Base-by-base conservation (phyloP, 35 echinoderm and acorn worm genomes). In the Nesometra sesokonis region DNA sequence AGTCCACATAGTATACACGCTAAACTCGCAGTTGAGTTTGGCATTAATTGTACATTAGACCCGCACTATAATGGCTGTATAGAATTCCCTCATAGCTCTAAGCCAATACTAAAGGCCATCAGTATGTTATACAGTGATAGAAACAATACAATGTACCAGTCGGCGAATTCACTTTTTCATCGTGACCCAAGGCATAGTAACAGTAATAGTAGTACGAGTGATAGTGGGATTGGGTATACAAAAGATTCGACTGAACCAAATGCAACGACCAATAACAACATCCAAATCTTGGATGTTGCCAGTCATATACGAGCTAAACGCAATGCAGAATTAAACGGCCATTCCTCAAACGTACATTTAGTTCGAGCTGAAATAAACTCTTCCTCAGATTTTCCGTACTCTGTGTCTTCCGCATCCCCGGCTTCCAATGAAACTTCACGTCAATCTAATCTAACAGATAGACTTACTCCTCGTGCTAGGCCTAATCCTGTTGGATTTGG, bases 141-240 rank as follows among this genome's bases (percentile, higher is more conserved):
- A 32, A 85, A 91, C 46, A 88, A 80, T 32, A 82, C 90, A 33
- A 78, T 82, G 11, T 90, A 86, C 35, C 88, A 92, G 38, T 91
- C 87, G 87, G 96, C 82, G 3, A 88, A 99, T 32, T 86, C 90
- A 13, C 84, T 90, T 7, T 99, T 92, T 34, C 82, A 78, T 21
- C 87, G 85, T 83, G 85, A 84, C 31, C 3, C n/a, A n/a, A 30
- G 86, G 17, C 38, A 93, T 11, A 94, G 92, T 76, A 99, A 99
- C 92, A 94, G 93, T 79, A 93, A 91, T 34, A 99, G 96, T 76
- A 99, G 96, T 84, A 99, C 94, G 39, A 99, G 96, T 84, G 96
- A 99, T 84, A 99, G 96, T 31, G 96, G 92, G 11, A 94, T 99
- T 86, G 95, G 95, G 27, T 94, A 98, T 82, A 87, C 79, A 37